These are phyloP conservation scores for Scaptomyza flava DNA, from an alignment of 2,888 invertebrate species.

Conservation along the genomic window DNA sequence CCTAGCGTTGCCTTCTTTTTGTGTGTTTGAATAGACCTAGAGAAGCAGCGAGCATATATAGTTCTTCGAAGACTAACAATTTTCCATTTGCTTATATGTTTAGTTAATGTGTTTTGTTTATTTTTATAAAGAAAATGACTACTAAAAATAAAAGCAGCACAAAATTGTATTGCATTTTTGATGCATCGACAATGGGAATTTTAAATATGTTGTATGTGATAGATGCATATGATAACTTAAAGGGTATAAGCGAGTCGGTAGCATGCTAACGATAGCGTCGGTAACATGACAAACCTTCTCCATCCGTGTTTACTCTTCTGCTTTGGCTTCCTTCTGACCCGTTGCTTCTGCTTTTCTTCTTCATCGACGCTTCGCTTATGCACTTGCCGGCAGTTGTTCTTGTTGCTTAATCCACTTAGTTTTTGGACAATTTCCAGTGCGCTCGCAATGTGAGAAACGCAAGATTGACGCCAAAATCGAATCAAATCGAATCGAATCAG, in stretches of 20 bases:
- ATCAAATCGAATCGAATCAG: slow-evolving; percentile 11
- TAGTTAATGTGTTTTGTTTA: not conserved
- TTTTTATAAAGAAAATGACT: not conserved
- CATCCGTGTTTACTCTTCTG: slow-evolving; percentile 43
- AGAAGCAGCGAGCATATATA: slow-evolving; percentile 20
- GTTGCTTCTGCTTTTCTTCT: slow-evolving; percentile 15
- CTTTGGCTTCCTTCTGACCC: slow-evolving; percentile 56
- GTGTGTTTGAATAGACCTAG: slow-evolving; percentile 21
- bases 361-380: slow-evolving; percentile 10
- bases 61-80: not conserved
- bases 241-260: slow-evolving; percentile 33
- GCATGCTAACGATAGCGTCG: not conserved
- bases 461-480: slow-evolving; percentile 18
- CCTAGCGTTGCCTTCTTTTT: slow-evolving; percentile 36
- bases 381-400: slow-evolving; percentile 42
- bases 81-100: not conserved
- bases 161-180: not conserved
- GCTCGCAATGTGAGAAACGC: slow-evolving; percentile 46
- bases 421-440: slow-evolving; percentile 47
- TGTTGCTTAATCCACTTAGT: slow-evolving; percentile 33
- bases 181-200: not conserved
- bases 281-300: slow-evolving; percentile 15
- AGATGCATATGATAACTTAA: not conserved
- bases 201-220: too few species aligned
- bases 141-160: not conserved